phyloP scores from a whole-genome alignment of 2,888 invertebrate species.

The Meiosimyza decipiens region DNA sequence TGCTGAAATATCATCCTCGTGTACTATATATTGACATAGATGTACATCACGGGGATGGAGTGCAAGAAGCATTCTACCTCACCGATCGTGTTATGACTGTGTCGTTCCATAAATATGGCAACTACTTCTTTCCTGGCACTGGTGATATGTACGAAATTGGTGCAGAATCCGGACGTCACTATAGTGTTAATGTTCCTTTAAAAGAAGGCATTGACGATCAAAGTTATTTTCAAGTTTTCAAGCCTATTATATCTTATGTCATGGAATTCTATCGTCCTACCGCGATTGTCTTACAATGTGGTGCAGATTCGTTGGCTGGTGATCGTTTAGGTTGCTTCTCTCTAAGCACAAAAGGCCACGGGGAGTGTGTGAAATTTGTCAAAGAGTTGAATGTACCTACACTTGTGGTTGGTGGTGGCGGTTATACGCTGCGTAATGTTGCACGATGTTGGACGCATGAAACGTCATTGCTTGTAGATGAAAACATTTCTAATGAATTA shows the following conservation, averaged over 20 bases:
- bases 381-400: constrained; percentile 92
- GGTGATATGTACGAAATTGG: constrained; percentile 99
- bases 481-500: constrained; percentile 92
- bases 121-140: constrained; percentile 97
- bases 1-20: constrained; percentile 91
- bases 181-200: constrained; percentile 97
- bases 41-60: constrained; percentile 94
- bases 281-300: constrained; percentile 97
- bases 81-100: constrained; percentile 99
- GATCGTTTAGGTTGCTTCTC: constrained; percentile 97
- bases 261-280: constrained; percentile 98
- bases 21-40: constrained; percentile 99
- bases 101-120: constrained; percentile 98
- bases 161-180: constrained; percentile 93
- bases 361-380: constrained; percentile 97
- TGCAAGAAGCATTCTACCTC: constrained; percentile 97
- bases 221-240: constrained; percentile 92
- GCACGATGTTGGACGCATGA: constrained; percentile 99
- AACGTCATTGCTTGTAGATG: constrained; percentile 92
- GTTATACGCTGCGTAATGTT: constrained; percentile 95
- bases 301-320: constrained; percentile 96
- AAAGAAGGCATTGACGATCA: constrained; percentile 97
- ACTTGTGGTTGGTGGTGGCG: constrained; percentile 84
- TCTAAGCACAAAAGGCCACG: constrained; percentile 93
- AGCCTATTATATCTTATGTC: constrained; percentile 91